phyloP scores from a whole-genome alignment of 2,797 vertebrate genomes.

The Rallus crepitans region DNA sequence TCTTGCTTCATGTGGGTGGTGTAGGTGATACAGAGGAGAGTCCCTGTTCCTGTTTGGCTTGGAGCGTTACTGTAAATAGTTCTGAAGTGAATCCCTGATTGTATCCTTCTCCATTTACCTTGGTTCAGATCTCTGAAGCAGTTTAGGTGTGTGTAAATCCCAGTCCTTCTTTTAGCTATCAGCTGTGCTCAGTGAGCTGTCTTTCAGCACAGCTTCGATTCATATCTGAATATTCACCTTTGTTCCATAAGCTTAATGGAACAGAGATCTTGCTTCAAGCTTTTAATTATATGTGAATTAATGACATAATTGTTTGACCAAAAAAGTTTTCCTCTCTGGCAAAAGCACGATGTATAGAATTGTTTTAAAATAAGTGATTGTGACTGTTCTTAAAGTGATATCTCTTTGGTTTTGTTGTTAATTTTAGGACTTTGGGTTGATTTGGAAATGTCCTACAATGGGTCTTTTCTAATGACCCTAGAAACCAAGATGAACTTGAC shows the following conservation, averaged over 20 bases:
- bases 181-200: not conserved
- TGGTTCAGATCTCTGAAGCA: constrained; percentile 3
- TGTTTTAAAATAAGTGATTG: not conserved
- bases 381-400: not conserved
- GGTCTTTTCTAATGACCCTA: constrained; percentile 96
- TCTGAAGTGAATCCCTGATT: not conserved
- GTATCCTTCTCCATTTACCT: not conserved
- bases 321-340: not conserved
- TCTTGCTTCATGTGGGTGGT: not conserved
- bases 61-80: not conserved
- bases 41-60: not conserved
- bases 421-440: constrained; percentile 93
- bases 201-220: not conserved
- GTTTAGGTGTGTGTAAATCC: not conserved
- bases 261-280: not conserved
- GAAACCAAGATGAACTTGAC: constrained; percentile 99
- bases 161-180: not conserved
- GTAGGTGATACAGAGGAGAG: not conserved
- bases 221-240: not conserved
- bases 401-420: constrained; percentile 1
- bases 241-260: not conserved
- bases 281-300: not conserved
- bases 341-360: not conserved
- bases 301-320: not conserved
- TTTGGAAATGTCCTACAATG: constrained; percentile 93